Base-by-base conservation (phyloP, 2,888 invertebrate genomes). In the Odontocolon sp. region DNA sequence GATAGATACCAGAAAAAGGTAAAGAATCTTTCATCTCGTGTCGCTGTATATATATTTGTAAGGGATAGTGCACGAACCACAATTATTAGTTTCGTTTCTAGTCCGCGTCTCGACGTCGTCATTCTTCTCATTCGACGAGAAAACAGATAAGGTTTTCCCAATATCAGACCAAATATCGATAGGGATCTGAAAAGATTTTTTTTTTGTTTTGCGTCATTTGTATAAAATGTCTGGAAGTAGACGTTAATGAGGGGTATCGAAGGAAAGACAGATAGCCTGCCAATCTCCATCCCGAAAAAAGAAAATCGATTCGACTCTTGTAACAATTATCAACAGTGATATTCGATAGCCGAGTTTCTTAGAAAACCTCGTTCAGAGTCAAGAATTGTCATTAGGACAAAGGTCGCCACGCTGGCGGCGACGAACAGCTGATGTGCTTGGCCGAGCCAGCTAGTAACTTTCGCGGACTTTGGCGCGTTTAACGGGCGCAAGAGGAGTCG, bases 81-180 rank as follows among this genome's bases (percentile, higher is more conserved):
- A 87, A 88, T 88, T 66, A 72, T 72, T 88, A 88, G 87, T 85
- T 85, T 87, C 86, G 80, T 85, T 85, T 85, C 77, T 79, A 78
- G 79, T 78, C 71, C 80, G 75, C 79, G 71, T 79, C 63, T 73
- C 79, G 26, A 54, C 42, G 38, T 64, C 59, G 9, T 73, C 45
- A 52, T 36, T n/a, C n/a, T n/a, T n/a, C n/a, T n/a, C n/a, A n/a
- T n/a, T n/a, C n/a, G n/a, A n/a, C n/a, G n/a, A n/a, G n/a, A n/a
- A n/a, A n/a, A n/a, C n/a, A n/a, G n/a, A n/a, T n/a, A n/a, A n/a
- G n/a, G n/a, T n/a, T n/a, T n/a, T n/a, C n/a, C n/a, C n/a, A n/a
- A n/a, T n/a, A n/a, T n/a, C n/a, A n/a, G n/a, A n/a, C n/a, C n/a
- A n/a, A n/a, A n/a, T n/a, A n/a, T n/a, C n/a, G n/a, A n/a, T n/a